Evolutionary conservation across 2,797 vertebrate species (phyloP).

Genomic region (Acropternis orthonyx): DNA sequence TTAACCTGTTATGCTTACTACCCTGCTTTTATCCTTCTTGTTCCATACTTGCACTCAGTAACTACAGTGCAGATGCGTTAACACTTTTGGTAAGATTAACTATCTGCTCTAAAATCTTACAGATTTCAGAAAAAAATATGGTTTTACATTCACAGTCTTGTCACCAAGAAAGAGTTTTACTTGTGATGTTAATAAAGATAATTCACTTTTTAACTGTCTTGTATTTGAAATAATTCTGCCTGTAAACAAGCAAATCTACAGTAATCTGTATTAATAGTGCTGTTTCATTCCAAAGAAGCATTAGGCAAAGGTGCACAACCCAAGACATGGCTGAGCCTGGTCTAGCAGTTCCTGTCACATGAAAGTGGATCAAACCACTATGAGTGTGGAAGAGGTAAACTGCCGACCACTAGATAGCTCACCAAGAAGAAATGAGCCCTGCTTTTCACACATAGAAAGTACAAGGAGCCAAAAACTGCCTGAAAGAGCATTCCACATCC

Average conservation of each 20-base stretch:
- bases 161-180: neutral
- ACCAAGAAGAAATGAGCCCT: neutral
- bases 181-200: neutral
- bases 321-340: neutral
- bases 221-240: neutral
- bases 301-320: neutral
- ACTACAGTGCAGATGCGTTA: neutral
- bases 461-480: neutral
- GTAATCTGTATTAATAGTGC: neutral
- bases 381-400: neutral
- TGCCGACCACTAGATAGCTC: neutral
- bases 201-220: neutral
- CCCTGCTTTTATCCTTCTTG: neutral
- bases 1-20: neutral
- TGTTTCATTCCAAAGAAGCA: neutral
- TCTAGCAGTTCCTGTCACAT: neutral
- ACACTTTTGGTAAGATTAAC: neutral
- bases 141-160: neutral
- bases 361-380: neutral
- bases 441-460: neutral
- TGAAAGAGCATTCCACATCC: neutral
- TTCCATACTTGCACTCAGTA: neutral
- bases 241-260: neutral
- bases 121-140: neutral
- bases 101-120: neutral